Base-by-base conservation (phyloP, 2,888 invertebrate genomes). In the Andricus curvator region DNA sequence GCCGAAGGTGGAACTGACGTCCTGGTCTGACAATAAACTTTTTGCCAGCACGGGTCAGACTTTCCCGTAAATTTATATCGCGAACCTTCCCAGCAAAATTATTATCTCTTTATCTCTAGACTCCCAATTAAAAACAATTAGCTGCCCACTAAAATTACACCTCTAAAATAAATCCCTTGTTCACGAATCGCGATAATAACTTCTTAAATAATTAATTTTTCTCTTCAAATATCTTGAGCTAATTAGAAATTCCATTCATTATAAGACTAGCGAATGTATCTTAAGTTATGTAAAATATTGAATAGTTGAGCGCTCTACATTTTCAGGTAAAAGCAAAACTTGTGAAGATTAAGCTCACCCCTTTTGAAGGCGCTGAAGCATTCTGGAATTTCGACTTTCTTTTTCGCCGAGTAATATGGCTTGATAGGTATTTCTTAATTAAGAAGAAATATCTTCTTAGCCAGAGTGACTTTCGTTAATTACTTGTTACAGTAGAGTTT, bases 351-450 rank as follows among this genome's bases (percentile, higher is more conserved):
- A 88, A 88, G 86, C 86, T 89, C 84, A 88, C 87, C 87, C 86
- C 88, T 86, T 88, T 89, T 87, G 81, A 85, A 86, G 85, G 85
- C 83, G 85, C 85, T 83, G 78, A 85, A 85, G 87, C 83, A 82
- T 83, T 84, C 83, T 82, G 86, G 89, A 88, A 88, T 88, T 88
- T 88, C 86, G 82, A 84, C 84, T 78, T 67, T 37, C 86, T 84
- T 82, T 81, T 79, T 60, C 66, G 81, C 84, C 82, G 85, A 83
- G 83, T 85, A 84, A 85, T 84, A 85, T 82, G 81, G 84, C 78
- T 66, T 81, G 81, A 80, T 85, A 85, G 88, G 88, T 89, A 88
- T 88, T 88, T 89, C 86, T 86, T 88, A 88, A 88, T 88, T 88
- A 88, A 85, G 83, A 83, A 84, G 84, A 86, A 88, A 85, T 86